Evolutionary conservation across 1,140 invertebrate species (phyloP), one percentile per base, ranked within the genome.

Genomic region (Drosophila nigrodunni): DNA sequence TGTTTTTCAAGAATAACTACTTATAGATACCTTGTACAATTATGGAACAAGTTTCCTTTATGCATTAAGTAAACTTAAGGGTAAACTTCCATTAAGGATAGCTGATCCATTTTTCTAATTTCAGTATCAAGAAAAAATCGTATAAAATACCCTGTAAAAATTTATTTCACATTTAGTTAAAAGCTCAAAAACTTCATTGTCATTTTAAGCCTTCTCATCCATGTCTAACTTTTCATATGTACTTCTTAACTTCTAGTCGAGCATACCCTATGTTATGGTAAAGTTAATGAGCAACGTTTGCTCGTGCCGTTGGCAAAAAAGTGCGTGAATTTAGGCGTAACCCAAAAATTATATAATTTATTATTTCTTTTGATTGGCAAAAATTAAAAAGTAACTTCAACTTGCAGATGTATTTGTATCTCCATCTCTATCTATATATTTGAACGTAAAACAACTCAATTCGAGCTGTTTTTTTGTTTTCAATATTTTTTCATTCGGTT

Each of bases 321-420:
- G 81, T 83, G 82, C 77, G 82, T 86, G 78, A 78, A 77, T 89
- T 73, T 88, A 86, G 82, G 82, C 82, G 82, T 87, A 76, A 74
- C 74, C 74, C 72, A 57, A 80, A 68, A 77, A 80, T 88, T 88
- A 88, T 88, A 88, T 89, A 88, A 88, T 80, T 80, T 88, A 89
- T 89, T 82, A 83, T 89, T 83, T 78, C 85, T 75, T 78, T 80
- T 89, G 83, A 88, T 88, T 88, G 85, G 80, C 80, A 89, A 88
- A 89, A 88, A 88, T 88, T 87, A 89, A 88, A 88, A 89, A 83
- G 85, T 83, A 49, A 65, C 61, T 64, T 57, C 35, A 69, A 25
- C 72, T 39, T 30, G 49, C 59, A 13, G 18, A 7, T 44, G 18
- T 64, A 41, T 49, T 35, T 72, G 37, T 58, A 58, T 11, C 59